A percentile compares a stretch with the other conserved stretches of the same genome.
phyloP scores from a whole-genome alignment of 2,113 vertebrate genomes.

The Toxostoma redivivum region DNA sequence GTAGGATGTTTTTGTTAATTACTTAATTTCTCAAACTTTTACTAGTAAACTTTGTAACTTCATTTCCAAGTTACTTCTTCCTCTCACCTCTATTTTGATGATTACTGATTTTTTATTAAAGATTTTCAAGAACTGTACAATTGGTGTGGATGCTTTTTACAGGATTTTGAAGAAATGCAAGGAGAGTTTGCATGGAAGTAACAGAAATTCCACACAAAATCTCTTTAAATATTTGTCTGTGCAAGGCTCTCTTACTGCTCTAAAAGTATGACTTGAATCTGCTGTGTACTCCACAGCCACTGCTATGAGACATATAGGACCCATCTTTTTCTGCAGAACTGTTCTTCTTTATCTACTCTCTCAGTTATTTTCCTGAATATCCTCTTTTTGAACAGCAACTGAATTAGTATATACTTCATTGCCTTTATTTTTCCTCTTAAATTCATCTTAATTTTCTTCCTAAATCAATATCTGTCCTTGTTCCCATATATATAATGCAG shows the following conservation, averaged over 20 bases:
- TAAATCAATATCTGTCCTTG: not conserved
- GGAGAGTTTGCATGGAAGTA: not conserved
- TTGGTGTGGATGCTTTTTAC: not conserved
- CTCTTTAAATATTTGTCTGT: not conserved
- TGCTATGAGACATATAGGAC: rapidly evolving
- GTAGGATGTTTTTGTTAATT: not conserved
- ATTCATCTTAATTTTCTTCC: not conserved
- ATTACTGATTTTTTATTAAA: not conserved
- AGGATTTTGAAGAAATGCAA: not conserved
- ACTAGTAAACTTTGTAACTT: not conserved
- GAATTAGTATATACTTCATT: not conserved
- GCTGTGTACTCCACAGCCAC: not conserved
- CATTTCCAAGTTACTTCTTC: not conserved
- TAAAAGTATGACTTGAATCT: not conserved
- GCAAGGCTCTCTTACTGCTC: not conserved
- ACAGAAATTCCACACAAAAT: not conserved
- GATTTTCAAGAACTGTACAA: not conserved
- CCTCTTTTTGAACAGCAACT: not conserved
- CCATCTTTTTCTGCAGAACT: not conserved
- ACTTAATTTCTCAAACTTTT: not conserved
- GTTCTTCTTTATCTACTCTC: not conserved
- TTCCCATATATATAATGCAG: not conserved
- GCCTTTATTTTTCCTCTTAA: not conserved
- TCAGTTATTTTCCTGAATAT: not conserved
- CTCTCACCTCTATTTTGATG: not conserved